phyloP scores from a whole-genome alignment of 2,888 invertebrate genomes.

The Sphecodes monilicornis region DNA sequence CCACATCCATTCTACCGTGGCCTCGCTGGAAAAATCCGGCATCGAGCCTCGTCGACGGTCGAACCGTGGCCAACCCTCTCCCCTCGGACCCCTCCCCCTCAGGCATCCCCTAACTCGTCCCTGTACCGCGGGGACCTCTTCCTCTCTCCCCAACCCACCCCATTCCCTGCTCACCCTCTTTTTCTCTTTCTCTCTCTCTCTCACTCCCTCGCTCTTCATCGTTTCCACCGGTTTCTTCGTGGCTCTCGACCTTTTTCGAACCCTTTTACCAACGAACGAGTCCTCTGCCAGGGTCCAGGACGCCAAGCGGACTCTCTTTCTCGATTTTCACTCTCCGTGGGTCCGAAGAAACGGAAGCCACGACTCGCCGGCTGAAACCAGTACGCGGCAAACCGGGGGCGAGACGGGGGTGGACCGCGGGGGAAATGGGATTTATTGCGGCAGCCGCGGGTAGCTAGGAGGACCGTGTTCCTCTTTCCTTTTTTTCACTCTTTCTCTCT shows the following conservation, averaged over 20 bases:
- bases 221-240: slow-evolving; percentile 22
- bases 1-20: slow-evolving; percentile 72
- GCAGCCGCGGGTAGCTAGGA: slow-evolving; percentile 27
- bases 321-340: slow-evolving; percentile 57
- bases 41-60: slow-evolving; percentile 66
- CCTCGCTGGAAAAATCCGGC: slow-evolving; percentile 72
- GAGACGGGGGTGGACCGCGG: slow-evolving; percentile 9
- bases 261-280: slow-evolving; percentile 53
- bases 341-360: slow-evolving; percentile 56
- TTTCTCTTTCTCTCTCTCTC: background rate
- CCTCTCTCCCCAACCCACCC: background rate
- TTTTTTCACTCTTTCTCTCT: background rate
- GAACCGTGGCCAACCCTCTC: slow-evolving; percentile 37
- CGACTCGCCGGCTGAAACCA: slow-evolving; percentile 40
- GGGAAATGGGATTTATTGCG: slow-evolving; percentile 61
- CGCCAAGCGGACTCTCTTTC: slow-evolving; percentile 37
- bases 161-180: background rate
- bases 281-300: slow-evolving; percentile 28
- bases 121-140: slow-evolving; percentile 45
- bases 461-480: slow-evolving; percentile 22
- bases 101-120: slow-evolving; percentile 31
- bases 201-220: background rate
- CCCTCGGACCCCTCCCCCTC: slow-evolving; percentile 27
- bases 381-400: slow-evolving; percentile 13
- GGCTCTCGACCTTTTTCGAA: slow-evolving; percentile 62